Evolutionary conservation across 2,888 invertebrate genomes (phyloP).

Genomic region (Agrochola macilenta): DNA sequence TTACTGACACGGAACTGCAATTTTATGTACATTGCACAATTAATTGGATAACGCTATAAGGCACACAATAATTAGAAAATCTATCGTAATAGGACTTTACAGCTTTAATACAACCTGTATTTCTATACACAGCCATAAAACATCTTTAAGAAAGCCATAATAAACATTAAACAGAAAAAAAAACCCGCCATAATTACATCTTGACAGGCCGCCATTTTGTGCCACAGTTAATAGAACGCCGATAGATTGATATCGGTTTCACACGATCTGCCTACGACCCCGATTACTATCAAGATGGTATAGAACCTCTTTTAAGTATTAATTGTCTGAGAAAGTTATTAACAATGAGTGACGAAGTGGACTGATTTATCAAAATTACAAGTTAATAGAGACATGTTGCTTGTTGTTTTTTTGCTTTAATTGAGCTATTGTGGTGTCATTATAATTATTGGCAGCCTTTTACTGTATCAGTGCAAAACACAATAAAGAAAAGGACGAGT

Average conservation of each 20-base stretch:
- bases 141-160: constrained; percentile 5
- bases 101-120: neutral
- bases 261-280: constrained; percentile 60
- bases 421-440: constrained; percentile 2
- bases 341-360: constrained; percentile 51
- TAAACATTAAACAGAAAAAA: constrained; percentile 30
- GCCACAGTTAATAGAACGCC: constrained; percentile 49
- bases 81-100: constrained; percentile 3
- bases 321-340: constrained; percentile 54
- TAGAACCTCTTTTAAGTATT: constrained; percentile 43
- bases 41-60: constrained; percentile 3
- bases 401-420: neutral
- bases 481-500: neutral
- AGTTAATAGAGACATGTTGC: neutral
- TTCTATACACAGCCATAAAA: constrained; percentile 25
- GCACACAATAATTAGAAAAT: constrained; percentile 19
- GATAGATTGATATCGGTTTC: constrained; percentile 62
- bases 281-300: constrained; percentile 37
- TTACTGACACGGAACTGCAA: constrained; percentile 5
- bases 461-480: neutral
- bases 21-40: constrained; percentile 17
- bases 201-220: constrained; percentile 53
- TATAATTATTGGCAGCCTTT: neutral
- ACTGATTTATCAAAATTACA: constrained; percentile 45
- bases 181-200: constrained; percentile 31